These are phyloP conservation scores for Torymus auratus DNA, from an alignment of 2,888 invertebrate species.

Conservation along the genomic window DNA sequence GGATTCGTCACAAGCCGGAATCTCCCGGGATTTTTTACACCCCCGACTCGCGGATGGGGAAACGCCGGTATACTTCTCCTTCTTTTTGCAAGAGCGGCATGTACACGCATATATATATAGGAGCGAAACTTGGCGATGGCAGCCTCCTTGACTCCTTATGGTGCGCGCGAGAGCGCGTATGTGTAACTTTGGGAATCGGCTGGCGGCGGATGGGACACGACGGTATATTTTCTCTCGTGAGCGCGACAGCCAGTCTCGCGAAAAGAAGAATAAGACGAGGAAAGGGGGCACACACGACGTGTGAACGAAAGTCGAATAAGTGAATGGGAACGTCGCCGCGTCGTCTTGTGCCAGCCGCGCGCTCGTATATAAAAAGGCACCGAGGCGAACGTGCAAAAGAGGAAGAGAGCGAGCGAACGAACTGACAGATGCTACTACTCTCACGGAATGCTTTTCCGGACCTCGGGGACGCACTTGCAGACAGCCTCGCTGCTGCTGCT, in stretches of 20 bases:
- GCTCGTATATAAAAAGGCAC: constrained; percentile 26
- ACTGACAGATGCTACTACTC: constrained; percentile 59
- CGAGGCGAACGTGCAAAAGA: constrained; percentile 29
- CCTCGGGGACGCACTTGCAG: constrained; percentile 3
- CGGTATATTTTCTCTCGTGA: background rate
- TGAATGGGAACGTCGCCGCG: constrained; percentile 51
- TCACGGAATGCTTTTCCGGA: constrained; percentile 62
- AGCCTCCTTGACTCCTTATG: constrained; percentile 34
- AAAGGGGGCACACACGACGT: constrained; percentile 52
- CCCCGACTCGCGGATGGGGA: constrained; percentile 27
- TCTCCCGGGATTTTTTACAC: constrained; percentile 27
- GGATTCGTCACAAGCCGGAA: constrained; percentile 34
- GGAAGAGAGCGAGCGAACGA: constrained; percentile 50
- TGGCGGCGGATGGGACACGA: constrained; percentile 3
- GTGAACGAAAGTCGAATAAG: constrained; percentile 62
- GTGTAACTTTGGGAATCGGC: constrained; percentile 36
- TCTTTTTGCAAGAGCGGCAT: background rate
- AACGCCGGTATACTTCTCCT: constrained; percentile 5
- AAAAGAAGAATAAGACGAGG: constrained; percentile 18
- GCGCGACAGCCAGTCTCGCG: background rate
- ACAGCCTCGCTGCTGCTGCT: background rate
- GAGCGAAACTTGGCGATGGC: background rate
- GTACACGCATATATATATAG: background rate
- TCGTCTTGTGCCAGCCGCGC: background rate
- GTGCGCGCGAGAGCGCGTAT: background rate